phyloP scores from a whole-genome alignment of 1,140 invertebrate species.

The Drosophila pachea region DNA sequence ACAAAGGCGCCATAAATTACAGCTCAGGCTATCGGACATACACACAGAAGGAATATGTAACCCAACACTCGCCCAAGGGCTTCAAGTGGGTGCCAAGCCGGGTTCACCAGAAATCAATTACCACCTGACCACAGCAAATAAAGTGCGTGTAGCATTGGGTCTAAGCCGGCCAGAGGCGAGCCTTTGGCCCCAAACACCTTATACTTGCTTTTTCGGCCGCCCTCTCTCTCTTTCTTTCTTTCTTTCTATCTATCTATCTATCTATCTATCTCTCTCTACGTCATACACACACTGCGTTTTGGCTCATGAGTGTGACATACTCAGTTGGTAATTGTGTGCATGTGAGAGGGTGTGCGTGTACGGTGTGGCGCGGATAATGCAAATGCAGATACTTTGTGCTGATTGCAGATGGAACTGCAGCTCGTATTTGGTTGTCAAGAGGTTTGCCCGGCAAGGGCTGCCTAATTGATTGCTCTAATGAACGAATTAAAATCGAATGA shows the following conservation, averaged over 20 bases:
- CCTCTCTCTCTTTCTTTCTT: no score
- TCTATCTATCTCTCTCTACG: background rate
- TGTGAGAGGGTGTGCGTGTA: background rate
- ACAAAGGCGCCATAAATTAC: constrained; percentile 35
- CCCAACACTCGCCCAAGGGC: background rate
- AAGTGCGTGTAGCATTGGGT: constrained; percentile 8
- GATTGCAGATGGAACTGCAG: constrained; percentile 2
- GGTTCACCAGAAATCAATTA: constrained; percentile 46
- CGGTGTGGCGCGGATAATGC: background rate
- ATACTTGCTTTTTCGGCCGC: background rate
- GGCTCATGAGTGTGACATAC: constrained; percentile 1
- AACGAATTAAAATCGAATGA: background rate
- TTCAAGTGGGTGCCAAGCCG: constrained; percentile 5
- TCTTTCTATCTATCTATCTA: background rate
- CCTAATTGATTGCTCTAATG: background rate
- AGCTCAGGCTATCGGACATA: constrained; percentile 2
- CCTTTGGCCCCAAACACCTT: no score
- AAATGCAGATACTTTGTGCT: background rate
- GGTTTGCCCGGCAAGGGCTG: background rate
- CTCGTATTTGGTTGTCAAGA: background rate
- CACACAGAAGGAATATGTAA: background rate
- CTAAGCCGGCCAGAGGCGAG: background rate
- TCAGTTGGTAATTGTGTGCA: no score
- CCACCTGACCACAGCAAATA: constrained; percentile 24
- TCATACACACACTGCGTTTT: no score